These are phyloP conservation scores for Aphidoletes aphidimyza DNA, from an alignment of 2,888 invertebrate genomes.

Conservation along the genomic window DNA sequence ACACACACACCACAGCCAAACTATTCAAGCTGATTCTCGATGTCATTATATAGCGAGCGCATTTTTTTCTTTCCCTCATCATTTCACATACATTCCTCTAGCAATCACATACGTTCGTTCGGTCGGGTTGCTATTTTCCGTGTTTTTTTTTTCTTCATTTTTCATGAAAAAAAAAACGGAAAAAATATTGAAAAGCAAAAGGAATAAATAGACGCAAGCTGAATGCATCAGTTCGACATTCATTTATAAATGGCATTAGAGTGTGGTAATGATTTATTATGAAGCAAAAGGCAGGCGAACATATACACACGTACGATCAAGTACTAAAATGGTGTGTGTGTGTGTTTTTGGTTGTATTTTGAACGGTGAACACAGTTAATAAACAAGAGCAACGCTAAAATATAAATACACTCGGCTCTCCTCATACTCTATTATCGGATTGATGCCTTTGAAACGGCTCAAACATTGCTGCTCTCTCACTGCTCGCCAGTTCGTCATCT, in stretches of 20 bases:
- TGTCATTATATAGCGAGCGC: neutral
- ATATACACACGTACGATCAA: neutral
- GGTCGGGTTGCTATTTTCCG: neutral
- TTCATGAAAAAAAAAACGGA: neutral
- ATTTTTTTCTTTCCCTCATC: neutral
- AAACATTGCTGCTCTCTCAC: neutral
- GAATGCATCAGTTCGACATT: slow-evolving; percentile 6
- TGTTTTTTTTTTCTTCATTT: neutral
- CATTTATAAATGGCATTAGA: slow-evolving; percentile 13
- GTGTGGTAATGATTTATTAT: slow-evolving; percentile 20
- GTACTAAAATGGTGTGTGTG: neutral
- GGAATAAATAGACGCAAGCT: too few relatives aligned
- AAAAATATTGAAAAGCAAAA: too few relatives aligned
- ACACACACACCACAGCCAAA: too few relatives aligned
- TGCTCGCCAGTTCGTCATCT: neutral
- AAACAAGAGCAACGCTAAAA: slow-evolving; percentile 11
- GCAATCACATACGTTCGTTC: neutral
- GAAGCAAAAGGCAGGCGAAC: neutral
- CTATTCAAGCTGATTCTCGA: neutral
- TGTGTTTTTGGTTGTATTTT: too few relatives aligned
- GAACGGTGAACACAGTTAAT: neutral
- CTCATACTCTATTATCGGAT: neutral
- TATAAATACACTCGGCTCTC: neutral
- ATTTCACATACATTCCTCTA: neutral
- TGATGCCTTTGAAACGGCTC: neutral